phyloP scores from a whole-genome alignment of 1,140 invertebrate genomes.

The Pseudoatta argentina region DNA sequence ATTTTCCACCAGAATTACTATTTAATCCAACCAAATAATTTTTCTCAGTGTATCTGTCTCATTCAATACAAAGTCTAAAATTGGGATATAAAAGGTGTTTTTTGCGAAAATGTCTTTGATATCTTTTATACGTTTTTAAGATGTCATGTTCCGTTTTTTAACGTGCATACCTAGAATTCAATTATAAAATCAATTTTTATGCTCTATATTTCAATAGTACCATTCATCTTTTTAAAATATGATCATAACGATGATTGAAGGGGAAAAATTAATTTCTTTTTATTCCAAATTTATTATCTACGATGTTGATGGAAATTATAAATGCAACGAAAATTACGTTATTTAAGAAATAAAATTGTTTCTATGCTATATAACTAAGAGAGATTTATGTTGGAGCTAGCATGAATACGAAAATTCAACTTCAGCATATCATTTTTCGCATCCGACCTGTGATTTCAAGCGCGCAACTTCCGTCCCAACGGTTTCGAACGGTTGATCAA shows the following conservation, averaged over 20 bases:
- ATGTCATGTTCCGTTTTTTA: no score
- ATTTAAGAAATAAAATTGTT: constrained; percentile 4
- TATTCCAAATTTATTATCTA: neutral
- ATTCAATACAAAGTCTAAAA: no score
- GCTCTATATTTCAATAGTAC: no score
- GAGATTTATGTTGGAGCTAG: neutral
- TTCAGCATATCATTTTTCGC: constrained; percentile 1
- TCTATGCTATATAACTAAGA: neutral
- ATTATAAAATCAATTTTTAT: no score
- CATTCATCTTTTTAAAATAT: no score
- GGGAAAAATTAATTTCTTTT: neutral
- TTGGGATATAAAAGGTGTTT: no score
- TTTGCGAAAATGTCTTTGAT: no score
- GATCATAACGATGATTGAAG: neutral
- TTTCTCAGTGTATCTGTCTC: neutral
- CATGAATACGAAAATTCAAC: neutral
- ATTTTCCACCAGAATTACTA: no score
- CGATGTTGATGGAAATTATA: neutral
- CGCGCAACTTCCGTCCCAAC: neutral
- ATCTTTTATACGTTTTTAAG: no score
- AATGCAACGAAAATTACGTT: neutral
- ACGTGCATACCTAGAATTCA: no score
- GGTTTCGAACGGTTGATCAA: constrained; percentile 20
- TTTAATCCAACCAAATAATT: no score
- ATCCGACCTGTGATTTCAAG: neutral